Evolutionary conservation across 2,888 invertebrate genomes (phyloP), one percentile per base, ranked within the genome.

Genomic region (Lathronympha strigana): DNA sequence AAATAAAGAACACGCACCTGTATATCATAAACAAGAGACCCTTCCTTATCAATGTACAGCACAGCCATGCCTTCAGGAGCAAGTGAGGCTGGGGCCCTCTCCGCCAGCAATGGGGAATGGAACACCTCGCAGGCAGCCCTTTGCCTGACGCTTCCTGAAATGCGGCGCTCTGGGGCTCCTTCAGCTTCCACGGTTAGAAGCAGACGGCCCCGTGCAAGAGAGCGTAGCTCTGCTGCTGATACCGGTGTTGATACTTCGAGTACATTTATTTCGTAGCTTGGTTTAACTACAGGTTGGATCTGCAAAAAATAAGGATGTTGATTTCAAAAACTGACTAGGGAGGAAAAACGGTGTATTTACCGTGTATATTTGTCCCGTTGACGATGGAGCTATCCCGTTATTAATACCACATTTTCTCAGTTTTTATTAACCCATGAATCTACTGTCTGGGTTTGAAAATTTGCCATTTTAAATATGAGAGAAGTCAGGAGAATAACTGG

Each of bases 41-140:
- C 97, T 66, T 95, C 95, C 68, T 94, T 94, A 75, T 96, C 96
- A 55, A 97, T 92, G 73, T 95, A 97, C 57, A 96, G 93, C 94
- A 97, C 94, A 0, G 96, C 96, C 63, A 97, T 83, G 9, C 97
- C 97, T 25, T 92, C 94, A 68, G 94, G 93, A 73, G 81, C 91
- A 68, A 76, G 90, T 69, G 85, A 83, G 62, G 80, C 92, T 33
- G 82, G 92, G 73, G 86, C 75, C 67, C 90, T 84, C 77, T 93
- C 89, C 0, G 94, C 93, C 1, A 94, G 87, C 43, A 96, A 79
- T 0, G 95, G 92, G 0, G 96, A 94, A 78, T 97, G 96, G 81
- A 96, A 97, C 61, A 97, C 90, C 82, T 97, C 97, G 77, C 97
- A 97, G 0, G 95, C 94, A 0, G 95, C 94, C 73, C 96, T 93